phyloP scores from a whole-genome alignment of 2,888 invertebrate species.

The Heteromyza rotundicornis region DNA sequence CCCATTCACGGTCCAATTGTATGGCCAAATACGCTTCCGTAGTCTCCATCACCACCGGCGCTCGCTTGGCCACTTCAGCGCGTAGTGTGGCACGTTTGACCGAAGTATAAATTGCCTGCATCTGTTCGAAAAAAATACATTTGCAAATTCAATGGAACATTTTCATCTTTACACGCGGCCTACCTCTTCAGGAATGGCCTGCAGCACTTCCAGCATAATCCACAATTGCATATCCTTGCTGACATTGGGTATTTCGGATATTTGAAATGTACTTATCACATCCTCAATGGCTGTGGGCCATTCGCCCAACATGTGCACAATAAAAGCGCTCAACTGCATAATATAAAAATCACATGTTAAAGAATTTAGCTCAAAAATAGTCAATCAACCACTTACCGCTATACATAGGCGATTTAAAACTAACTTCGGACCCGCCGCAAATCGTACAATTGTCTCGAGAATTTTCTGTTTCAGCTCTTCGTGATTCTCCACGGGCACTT shows the following conservation, averaged over 20 bases:
- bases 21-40: slow-evolving; percentile 53
- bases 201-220: slow-evolving; percentile 81
- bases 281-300: slow-evolving; percentile 75
- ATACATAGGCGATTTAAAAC: slow-evolving; percentile 87
- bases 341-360: slow-evolving; percentile 42
- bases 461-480: slow-evolving; percentile 78
- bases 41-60: slow-evolving; percentile 56
- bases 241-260: slow-evolving; percentile 67
- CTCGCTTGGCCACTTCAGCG: slow-evolving; percentile 55
- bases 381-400: slow-evolving; percentile 77
- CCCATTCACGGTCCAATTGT: slow-evolving; percentile 54
- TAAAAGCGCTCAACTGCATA: slow-evolving; percentile 79
- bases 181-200: slow-evolving; percentile 88
- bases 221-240: slow-evolving; percentile 69
- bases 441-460: slow-evolving; percentile 76
- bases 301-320: slow-evolving; percentile 70
- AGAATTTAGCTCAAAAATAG: not conserved
- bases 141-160: slow-evolving; percentile 19
- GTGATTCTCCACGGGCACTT: slow-evolving; percentile 82
- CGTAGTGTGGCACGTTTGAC: slow-evolving; percentile 56
- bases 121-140: slow-evolving; percentile 35
- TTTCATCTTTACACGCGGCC: not conserved
- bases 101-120: slow-evolving; percentile 59
- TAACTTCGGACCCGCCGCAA: slow-evolving; percentile 82
- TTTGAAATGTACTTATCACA: slow-evolving; percentile 72